Evolutionary conservation across 2,888 invertebrate species (phyloP), one percentile per base, ranked within the genome.

Genomic region (Erpobdella octoculata): DNA sequence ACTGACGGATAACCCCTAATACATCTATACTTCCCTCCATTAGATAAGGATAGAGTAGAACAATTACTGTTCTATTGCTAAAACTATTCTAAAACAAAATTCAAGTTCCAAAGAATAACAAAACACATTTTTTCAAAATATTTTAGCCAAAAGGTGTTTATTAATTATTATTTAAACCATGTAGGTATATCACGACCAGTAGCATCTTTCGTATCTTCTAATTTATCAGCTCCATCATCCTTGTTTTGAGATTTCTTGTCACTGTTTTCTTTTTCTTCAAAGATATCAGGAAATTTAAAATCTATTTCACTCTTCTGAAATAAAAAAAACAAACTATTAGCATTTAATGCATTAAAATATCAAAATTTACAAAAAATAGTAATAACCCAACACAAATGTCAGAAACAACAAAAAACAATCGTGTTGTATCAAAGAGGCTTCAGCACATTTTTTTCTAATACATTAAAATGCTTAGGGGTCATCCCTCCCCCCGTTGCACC

Each of bases 241-340:
- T 67, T 58, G 12, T 67, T 36, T 36, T 35, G 37, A 25, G 70
- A 61, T 53, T 71, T 71, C 38, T 66, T 58, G 9, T 38, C 28
- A 48, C 58, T 48, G 35, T 64, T 71, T 41, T 48, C 36, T 58
- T 66, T 71, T 28, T 25, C 67, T 59, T 71, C 65, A 81, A 89
- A 90, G 58, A 93, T 74, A 59, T 91, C 86, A 0, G 93, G 93
- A 81, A 89, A 93, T 74, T 86, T 86, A 84, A 93, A 93, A 70
- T 85, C 86, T 78, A 88, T 84, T 15, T 87, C 87, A 80, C 88
- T 88, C 0, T 89, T 89, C 91, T 92, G 53, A 2, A 84, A 6
- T 87, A 86, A 78, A 78, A 76, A 74, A 48, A 21, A 4, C 53
- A 67, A 71, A 65, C 31, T 18, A 36, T n/a, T 67, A 6, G 28